Conservation (phyloP, 2,113 vertebrate species). For the Rhinolophus ferrumequinum region DNA sequence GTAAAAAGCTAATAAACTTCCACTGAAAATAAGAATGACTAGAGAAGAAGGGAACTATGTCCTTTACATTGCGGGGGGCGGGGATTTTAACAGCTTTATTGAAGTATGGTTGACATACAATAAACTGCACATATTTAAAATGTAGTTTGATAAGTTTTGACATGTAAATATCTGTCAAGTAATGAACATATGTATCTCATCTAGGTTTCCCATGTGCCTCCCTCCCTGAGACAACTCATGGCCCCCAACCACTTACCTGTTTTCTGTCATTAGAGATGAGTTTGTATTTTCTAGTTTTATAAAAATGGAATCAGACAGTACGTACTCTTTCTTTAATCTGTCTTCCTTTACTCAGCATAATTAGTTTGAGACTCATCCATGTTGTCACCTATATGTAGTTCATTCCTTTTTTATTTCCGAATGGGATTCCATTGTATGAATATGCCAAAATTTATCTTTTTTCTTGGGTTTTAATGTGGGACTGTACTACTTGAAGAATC, state of each 20-base stretch:
- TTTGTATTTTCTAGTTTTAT: conserved; percentile 3
- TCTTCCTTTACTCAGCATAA: not conserved
- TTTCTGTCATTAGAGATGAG: not conserved
- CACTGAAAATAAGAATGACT: not conserved
- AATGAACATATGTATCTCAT: not conserved
- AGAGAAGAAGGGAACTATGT: not conserved
- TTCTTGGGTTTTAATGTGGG: not conserved
- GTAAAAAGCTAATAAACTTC: not conserved
- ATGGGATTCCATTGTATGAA: not conserved
- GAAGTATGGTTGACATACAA: too few species aligned
- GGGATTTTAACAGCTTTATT: not conserved
- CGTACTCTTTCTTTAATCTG: not conserved
- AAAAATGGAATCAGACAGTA: not conserved
- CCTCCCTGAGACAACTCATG: not conserved
- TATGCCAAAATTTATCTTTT: not conserved
- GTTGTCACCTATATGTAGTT: not conserved
- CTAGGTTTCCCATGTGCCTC: not conserved
- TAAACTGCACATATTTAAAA: not conserved
- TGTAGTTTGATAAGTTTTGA: not conserved
- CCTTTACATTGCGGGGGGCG: not conserved
- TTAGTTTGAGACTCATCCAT: not conserved
- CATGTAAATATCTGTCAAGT: not conserved
- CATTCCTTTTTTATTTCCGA: not conserved
- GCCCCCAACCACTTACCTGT: not conserved
- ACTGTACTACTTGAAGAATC: not conserved